phyloP scores from a whole-genome alignment of 30 jellyfish, hydroid and myxozoan species.

The Pelagia noctiluca region DNA sequence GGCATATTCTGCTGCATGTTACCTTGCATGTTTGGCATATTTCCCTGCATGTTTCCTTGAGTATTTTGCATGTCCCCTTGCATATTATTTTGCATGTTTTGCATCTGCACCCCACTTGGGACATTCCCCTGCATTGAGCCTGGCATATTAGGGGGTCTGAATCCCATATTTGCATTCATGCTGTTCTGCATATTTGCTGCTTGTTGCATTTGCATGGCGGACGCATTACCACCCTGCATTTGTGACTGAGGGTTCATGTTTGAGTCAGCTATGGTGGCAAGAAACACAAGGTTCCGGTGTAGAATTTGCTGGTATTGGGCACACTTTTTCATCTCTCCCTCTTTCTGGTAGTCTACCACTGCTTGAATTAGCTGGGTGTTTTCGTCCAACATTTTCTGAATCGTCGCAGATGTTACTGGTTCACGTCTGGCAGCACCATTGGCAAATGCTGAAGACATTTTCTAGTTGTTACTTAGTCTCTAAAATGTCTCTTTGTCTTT shows the following conservation, averaged over 20 bases:
- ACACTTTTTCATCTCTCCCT: conserved; percentile 91
- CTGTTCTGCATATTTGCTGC: conserved; percentile 27
- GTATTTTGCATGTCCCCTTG: conserved; percentile 35
- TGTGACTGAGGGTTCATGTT: conserved; percentile 68
- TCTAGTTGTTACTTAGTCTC: background rate
- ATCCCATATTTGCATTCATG: conserved; percentile 44
- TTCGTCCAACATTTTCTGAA: conserved; percentile 96
- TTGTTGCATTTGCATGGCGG: conserved; percentile 64
- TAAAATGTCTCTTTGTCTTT: background rate
- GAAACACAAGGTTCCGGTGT: conserved; percentile 86
- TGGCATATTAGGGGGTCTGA: conserved; percentile 37
- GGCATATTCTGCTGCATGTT: conserved; percentile 5
- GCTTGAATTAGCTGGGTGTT: conserved; percentile 91
- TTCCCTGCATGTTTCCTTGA: conserved; percentile 45
- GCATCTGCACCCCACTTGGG: conserved; percentile 36
- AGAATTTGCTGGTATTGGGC: conserved; percentile 91
- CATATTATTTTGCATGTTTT: conserved; percentile 34
- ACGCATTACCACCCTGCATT: conserved; percentile 32
- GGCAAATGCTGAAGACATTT: conserved; percentile 92
- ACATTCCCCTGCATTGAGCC: conserved; percentile 36
- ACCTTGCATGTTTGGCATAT: conserved; percentile 32
- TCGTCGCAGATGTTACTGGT: conserved; percentile 86
- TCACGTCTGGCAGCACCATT: conserved; percentile 73
- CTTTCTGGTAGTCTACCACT: conserved; percentile 84
- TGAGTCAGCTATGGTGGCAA: conserved; percentile 97